phyloP scores from a whole-genome alignment of 2,888 invertebrate species.

The Trachelus troglodyta region DNA sequence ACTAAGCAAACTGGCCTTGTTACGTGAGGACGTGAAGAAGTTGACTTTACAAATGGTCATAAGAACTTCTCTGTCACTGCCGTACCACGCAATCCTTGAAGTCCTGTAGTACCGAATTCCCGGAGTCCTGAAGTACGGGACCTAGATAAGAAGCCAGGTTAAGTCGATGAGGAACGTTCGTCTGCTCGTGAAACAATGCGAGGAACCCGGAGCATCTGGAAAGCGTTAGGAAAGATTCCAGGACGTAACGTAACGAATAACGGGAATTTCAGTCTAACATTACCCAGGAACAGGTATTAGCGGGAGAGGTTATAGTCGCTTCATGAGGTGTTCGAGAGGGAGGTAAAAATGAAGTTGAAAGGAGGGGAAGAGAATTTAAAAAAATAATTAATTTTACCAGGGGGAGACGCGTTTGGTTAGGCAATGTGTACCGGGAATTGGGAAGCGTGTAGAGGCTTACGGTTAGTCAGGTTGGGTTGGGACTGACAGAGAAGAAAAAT shows the following conservation, averaged over 20 bases:
- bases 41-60: background rate
- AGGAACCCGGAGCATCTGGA: background rate
- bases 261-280: background rate
- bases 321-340: background rate
- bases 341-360: background rate
- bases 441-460: background rate
- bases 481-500: background rate
- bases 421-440: background rate
- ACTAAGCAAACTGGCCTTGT: background rate
- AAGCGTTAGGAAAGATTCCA: background rate
- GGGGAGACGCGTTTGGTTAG: background rate
- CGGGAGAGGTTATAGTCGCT: background rate
- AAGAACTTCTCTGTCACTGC: background rate
- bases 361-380: background rate
- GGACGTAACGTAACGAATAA: background rate
- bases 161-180: background rate
- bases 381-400: too few species aligned
- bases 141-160: background rate
- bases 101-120: background rate
- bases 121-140: background rate
- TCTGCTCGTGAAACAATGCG: background rate
- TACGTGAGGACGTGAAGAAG: background rate
- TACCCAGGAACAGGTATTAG: background rate
- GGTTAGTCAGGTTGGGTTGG: background rate
- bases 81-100: background rate